Evolutionary conservation across 92 coral and sea anemone species (phyloP), one percentile per base, ranked within the genome.

Genomic region (Porites evermanni): DNA sequence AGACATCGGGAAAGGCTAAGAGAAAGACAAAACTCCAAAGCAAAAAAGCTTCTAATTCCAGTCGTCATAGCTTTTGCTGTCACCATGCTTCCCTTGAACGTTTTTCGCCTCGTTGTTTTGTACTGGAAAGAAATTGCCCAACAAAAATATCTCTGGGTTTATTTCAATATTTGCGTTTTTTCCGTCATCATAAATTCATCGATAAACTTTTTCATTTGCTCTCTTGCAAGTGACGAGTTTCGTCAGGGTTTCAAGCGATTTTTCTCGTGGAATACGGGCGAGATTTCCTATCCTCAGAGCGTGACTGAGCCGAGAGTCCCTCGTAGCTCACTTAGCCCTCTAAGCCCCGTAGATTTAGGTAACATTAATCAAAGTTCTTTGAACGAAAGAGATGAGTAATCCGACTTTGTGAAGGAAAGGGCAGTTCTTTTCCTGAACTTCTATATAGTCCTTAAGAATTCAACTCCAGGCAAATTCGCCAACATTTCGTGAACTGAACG

Each of bases 71-170:
- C 83, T 8, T 92, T 92, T 53, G 84, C 95, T 11, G 59, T 72
- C 23, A 85, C 91, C 2, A 92, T 92, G 93, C 75, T 92, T 17
- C 95, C 95, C 3, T 38, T 86, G 0, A 92, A 89, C 52, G 87
- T 86, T 5, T 76, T 89, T 17, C 67, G 67, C 67, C 9, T 63
- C 20, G 67, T 63, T 63, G 67, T 63, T 16, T 63, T 63, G 38
- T 88, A 77, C 53, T 66, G 87, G 85, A 21, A 83, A 50, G 88
- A 77, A 20, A 44, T 91, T 20, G 44, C 67, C 5, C 50, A 21
- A 16, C 77, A 81, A 52, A 81, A 84, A 44, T 88, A 38, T 54
- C 74, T 88, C 12, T 87, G 88, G 89, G 94, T 91, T 29, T 77
- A 64, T 75, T 87, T 83, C 73, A 80, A 91, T 44, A 29, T 91